Percentiles rank a stretch among this genome's conserved stretches.
Evolutionary conservation across 2,797 vertebrate genomes (phyloP).

Genomic region (Liasis olivaceus): DNA sequence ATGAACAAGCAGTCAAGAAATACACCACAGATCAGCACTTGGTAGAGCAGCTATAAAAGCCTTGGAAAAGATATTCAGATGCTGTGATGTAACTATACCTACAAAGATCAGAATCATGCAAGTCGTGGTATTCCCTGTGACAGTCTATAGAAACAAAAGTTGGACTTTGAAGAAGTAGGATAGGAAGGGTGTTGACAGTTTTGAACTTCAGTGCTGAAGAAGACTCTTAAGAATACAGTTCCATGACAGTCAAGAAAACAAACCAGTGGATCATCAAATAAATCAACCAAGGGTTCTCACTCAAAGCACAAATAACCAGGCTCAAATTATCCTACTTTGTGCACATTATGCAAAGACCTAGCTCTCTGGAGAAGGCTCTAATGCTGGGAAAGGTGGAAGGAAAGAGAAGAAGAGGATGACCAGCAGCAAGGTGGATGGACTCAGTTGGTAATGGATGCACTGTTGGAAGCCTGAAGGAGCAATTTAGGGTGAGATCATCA

Average conservation of each 20-base stretch:
- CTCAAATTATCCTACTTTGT: not conserved
- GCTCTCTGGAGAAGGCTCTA: not conserved
- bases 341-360: not conserved
- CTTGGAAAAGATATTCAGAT: not conserved
- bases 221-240: not conserved
- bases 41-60: not conserved
- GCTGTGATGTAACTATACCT: not conserved
- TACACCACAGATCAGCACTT: not conserved
- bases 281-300: not conserved
- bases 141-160: not conserved
- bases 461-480: no score
- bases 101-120: not conserved
- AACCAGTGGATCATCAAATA: not conserved
- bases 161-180: not conserved
- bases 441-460: no score
- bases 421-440: no score
- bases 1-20: not conserved
- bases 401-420: not conserved
- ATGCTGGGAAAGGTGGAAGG: not conserved
- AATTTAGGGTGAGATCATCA: no score
- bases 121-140: not conserved
- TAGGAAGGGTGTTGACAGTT: not conserved
- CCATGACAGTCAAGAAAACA: not conserved
- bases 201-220: not conserved
- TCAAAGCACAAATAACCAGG: not conserved